phyloP scores from a whole-genome alignment of 1,140 invertebrate species.

The Drosophila sproati region DNA sequence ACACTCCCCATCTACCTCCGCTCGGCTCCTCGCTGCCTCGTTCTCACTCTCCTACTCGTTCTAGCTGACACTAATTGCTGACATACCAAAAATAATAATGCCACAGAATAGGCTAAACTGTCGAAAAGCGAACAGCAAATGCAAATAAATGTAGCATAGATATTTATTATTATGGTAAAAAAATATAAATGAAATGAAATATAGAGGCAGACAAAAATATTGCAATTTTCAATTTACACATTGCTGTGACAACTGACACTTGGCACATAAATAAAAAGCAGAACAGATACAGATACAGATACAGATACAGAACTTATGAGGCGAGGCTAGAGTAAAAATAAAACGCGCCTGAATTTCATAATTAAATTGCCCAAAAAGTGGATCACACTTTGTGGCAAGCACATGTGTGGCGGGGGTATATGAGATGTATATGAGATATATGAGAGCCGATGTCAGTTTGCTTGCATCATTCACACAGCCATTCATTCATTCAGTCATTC shows the following conservation, averaged over 20 bases:
- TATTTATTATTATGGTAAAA: conserved; percentile 52
- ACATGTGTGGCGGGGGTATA: neutral
- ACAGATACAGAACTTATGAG: conserved; percentile 58
- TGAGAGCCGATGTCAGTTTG: conserved; percentile 28
- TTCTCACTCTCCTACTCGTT: neutral
- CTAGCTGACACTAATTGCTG: conserved; percentile 63
- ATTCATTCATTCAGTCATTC: conserved; percentile 53
- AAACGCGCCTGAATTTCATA: conserved; percentile 58
- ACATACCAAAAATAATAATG: conserved; percentile 46
- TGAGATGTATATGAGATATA: neutral
- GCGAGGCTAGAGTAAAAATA: conserved; percentile 41
- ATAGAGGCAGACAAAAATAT: neutral
- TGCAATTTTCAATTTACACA: conserved; percentile 54
- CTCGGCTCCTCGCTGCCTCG: neutral
- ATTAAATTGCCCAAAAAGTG: conserved; percentile 82
- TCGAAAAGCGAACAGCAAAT: conserved; percentile 61
- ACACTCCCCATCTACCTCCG: neutral
- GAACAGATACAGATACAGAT: neutral
- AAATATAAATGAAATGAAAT: neutral
- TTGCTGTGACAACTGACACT: conserved; percentile 63
- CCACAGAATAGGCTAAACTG: conserved; percentile 50
- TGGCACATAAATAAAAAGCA: conserved; percentile 72
- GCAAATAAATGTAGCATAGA: conserved; percentile 70
- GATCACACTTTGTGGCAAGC: conserved; percentile 45
- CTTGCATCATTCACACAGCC: conserved; percentile 43